Percentiles rank a stretch among this genome's conserved stretches.
Conservation (phyloP, 2,797 vertebrate genomes). For the Astyanax mexicanus region DNA sequence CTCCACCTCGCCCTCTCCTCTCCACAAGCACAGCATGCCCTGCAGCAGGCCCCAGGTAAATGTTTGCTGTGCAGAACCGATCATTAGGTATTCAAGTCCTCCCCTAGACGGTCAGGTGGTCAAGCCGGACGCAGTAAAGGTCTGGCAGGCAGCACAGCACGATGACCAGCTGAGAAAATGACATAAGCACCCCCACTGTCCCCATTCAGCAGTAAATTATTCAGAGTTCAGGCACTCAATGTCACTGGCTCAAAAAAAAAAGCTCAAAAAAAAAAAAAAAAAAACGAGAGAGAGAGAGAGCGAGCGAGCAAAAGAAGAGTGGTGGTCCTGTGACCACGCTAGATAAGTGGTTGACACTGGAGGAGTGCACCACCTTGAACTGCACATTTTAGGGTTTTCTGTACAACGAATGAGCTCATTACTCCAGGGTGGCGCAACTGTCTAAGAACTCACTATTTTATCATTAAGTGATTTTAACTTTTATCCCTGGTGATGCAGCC, state of each 20-base stretch:
- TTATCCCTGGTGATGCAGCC: too few species aligned
- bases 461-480: too few species aligned
- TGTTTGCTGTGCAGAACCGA: conserved; percentile 4
- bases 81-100: conserved; percentile 24
- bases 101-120: conserved; percentile 12
- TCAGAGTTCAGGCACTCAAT: conserved; percentile 45
- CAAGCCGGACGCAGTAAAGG: neutral
- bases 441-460: too few species aligned
- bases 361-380: too few species aligned
- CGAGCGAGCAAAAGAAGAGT: neutral
- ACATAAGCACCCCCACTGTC: conserved; percentile 36
- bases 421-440: too few species aligned
- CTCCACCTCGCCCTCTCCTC: neutral
- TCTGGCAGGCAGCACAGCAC: neutral
- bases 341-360: too few species aligned
- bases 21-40: neutral
- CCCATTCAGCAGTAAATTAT: conserved; percentile 41
- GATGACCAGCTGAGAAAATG: conserved; percentile 50
- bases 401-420: too few species aligned
- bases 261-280: conserved; percentile 53
- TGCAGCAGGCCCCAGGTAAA: neutral
- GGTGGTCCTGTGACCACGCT: too few species aligned
- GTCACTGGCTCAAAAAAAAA: conserved; percentile 54
- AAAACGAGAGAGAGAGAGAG: conserved; percentile 1
- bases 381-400: too few species aligned